Base-by-base conservation (phyloP, 2,797 vertebrate genomes). In the Carapus acus region DNA sequence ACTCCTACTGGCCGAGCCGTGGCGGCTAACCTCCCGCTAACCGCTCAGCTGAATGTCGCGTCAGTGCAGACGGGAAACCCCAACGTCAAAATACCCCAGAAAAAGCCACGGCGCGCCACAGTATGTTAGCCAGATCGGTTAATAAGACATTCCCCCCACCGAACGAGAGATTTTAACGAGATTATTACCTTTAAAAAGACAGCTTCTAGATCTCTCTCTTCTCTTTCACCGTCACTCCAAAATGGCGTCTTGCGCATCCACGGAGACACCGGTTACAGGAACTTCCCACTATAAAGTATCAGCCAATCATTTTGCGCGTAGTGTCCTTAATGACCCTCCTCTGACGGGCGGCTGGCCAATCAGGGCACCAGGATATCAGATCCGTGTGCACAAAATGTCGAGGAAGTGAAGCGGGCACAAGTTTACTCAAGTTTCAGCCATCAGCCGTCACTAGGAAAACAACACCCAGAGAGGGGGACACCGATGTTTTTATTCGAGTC, bases 231-330 rank as follows among this genome's bases (percentile, higher is more conserved):
- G 85, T 84, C 84, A 87, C 81, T 82, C 77, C 87, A 89, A 90
- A 89, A 90, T 90, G 88, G 89, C 88, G 88, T 88, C 83, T 85
- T 83, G 85, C 79, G 80, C 86, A 86, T 78, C 81, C 83, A 71
- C 76, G 68, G 79, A 79, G 74, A 86, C 76, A 76, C 85, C 82
- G 83, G 86, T 78, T 58, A 68, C 66, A 21, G 61, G 38, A 37
- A 58, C 83, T 48, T 76, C 82, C 85, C 84, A 81, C 75, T 73
- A 54, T 62, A 38, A 53, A n/a, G 7, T 11, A 8, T 2, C 3
- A 15, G 0, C 87, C 85, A 88, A 88, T 87, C 74, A 62, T 17
- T 58, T 56, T 1, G 3, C 3, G 12, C 0, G 14, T 20, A 13
- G 58, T 63, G 61, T 24, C 1, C 7, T 40, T 0, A 0, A 54